Base-by-base conservation (phyloP, 2,113 vertebrate species). In the Phoxinus phoxinus region DNA sequence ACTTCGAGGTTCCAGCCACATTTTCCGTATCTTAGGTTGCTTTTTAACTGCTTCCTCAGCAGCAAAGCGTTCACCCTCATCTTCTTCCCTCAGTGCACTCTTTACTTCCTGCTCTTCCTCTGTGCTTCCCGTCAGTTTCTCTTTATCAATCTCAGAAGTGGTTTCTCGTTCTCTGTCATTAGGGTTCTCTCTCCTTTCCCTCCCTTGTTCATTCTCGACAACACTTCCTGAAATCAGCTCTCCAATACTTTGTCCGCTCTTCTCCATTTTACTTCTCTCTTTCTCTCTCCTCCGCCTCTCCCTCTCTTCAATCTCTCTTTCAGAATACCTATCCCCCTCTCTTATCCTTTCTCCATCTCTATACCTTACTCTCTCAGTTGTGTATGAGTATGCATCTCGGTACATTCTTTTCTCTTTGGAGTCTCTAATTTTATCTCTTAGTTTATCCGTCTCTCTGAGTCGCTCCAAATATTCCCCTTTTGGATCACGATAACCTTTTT, bases 1-100 rank as follows among this genome's bases (percentile, higher is more conserved):
- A 56, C 80, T 92, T 82, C 88, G 90, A 63, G 94, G 94, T 73
- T 93, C 90, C 89, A 94, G 92, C 94, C 95, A 95, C 93, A 93
- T 92, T 91, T 88, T 93, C 53, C 85, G 90, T 67, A 71, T 67
- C 37, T 82, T 32, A 4, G 75, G 13, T 69, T 51, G 35, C 5
- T 56, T 19, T 48, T 25, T 85, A 35, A 90, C 87, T 35, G 7
- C 56, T 58, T 76, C 48, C 65, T 82, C 69, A 84, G 56, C 69
- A 12, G 27, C 61, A 76, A 6, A 4, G 17, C 44, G 13, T 27
- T 78, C 61, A 86, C 30, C 90, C 85, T 30, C 48, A 67, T 85
- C 86, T 81, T 65, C 46, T 76, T 75, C 78, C 19, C 67, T 81
- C 63, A 23, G 30, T 83, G 11, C 10, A 7, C 3, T 63, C 35